Base-by-base conservation (phyloP, 2,888 invertebrate genomes). In the Ctenicera cuprea region DNA sequence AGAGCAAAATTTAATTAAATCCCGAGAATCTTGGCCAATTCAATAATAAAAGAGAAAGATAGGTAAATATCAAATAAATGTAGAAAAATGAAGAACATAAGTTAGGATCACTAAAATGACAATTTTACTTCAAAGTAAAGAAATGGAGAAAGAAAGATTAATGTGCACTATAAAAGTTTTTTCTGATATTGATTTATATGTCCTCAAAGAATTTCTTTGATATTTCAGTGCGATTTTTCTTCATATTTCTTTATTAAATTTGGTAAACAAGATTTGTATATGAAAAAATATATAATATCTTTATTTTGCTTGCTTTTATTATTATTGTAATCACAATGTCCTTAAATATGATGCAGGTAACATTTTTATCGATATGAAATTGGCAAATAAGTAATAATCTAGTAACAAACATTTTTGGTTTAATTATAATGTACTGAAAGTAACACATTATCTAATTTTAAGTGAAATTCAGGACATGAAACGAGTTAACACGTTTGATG, bases 181-280 rank as follows among this genome's bases (percentile, higher is more conserved):
- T 57, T 16, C n/a, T 57, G 33, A 16, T 33, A 57, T 33, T 57
- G 30, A 57, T 57, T 33, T 57, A 57, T 33, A 3, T 57, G 18
- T 57, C 11, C 18, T 30, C 12, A 8, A 33, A 33, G 33, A 16
- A 33, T 30, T 12, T n/a, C 33, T 33, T 14, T n/a, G 12, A 37
- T 37, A 52, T 37, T 57, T 57, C 18, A 4, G 14, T 8, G 11
- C 8, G 14, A 54, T 57, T 57, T 37, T 11, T 16, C 33, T 57
- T 33, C 57, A 33, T 33, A 33, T 52, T 52, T 52, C 52, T 52
- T 52, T 52, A 52, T 52, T 52, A 52, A 52, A 52, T 52, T 22
- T 22, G n/a, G 4, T 52, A 52, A n/a, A 20, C n/a, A 52, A 52
- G 30, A 52, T 52, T 22, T 52, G 26, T 22, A n/a, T 7, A 14